Evolutionary conservation across 2,113 vertebrate species (phyloP), one percentile per base, ranked within the genome.

Genomic region (Gallinago undulata): DNA sequence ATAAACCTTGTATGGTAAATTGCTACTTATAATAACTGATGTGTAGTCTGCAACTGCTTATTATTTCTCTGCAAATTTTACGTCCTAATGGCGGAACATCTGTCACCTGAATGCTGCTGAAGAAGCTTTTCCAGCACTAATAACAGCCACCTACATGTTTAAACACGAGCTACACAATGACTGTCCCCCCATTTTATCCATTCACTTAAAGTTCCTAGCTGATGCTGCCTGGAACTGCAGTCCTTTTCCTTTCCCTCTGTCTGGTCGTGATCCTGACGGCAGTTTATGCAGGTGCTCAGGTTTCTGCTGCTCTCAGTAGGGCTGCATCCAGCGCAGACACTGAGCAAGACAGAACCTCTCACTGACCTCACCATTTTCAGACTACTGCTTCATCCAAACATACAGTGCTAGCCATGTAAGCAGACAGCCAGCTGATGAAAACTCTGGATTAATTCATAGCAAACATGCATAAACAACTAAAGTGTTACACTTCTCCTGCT

Each of bases 391-490:
- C 31, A 47, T 33, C 5, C 43, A 84, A 67, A 72, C 9, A 41
- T 5, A 33, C 23, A 78, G 33, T 0, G 0, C 10, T 39, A 75
- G 47, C 6, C 77, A 67, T 33, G 25, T 3, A 84, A 63, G 37
- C 22, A 47, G 84, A 75, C 2, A 11, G 35, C 13, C 63, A 73
- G 30, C 5, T 33, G 16, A 79, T 35, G 9, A 60, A 85, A 87
- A 53, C 8, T 39, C 86, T 2, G 35, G 33, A 73, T 66, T 45
- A 13, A 48, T 41, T 83, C 35, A 48, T 66, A 89, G 53, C 23
- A n/a, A 39, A 41, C 9, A 41, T 7, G 27, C 0, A 0, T 24
- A 73, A 90, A 66, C 0, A 1, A 19, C 11, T 15, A 4, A 78
- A 87, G 9, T 12, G 11, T 53, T 45, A 25, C 9, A 16, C 10